A percentile compares a stretch with the other conserved stretches of the same genome.
These are phyloP conservation scores for Caerostris darwini DNA, from an alignment of 1,140 invertebrate genomes.

Conservation along the genomic window DNA sequence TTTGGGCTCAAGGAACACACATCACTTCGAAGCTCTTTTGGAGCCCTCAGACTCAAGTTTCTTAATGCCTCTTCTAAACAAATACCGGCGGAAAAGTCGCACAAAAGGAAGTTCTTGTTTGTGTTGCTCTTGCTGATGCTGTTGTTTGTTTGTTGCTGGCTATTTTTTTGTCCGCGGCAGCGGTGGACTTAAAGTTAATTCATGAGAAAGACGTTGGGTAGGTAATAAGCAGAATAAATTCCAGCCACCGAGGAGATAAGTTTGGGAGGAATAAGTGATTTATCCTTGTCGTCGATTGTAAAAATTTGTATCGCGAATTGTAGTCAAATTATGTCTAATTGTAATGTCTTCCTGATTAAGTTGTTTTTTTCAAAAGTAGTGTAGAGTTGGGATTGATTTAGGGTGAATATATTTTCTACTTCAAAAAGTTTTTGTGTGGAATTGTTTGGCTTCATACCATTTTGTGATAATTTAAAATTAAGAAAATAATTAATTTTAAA, in stretches of 20 bases:
- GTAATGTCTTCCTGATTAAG: background rate
- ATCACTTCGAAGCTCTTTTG: background rate
- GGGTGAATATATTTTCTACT: too few relatives aligned
- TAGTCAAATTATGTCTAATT: too few relatives aligned
- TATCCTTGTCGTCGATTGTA: background rate
- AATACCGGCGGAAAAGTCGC: conserved; percentile 1
- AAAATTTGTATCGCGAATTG: conserved; percentile 14
- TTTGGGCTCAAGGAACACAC: background rate
- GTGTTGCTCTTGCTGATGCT: background rate
- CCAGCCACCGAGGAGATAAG: background rate
- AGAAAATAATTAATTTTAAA: too few relatives aligned
- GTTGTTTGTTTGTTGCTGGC: background rate
- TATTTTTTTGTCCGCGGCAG: background rate
- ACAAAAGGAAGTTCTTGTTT: background rate
- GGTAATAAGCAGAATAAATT: conserved; percentile 37
- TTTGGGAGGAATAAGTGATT: background rate
- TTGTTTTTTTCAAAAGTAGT: background rate
- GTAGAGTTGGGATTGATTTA: too few relatives aligned
- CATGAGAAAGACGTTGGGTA: background rate
- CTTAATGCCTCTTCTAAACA: conserved; percentile 34
- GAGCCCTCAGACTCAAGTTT: conserved; percentile 33
- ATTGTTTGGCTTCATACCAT: too few relatives aligned
- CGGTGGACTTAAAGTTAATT: background rate
- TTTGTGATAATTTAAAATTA: too few relatives aligned
- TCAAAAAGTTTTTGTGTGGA: too few relatives aligned